Evolutionary conservation across 2,888 invertebrate species (phyloP), one percentile per base, ranked within the genome.

Genomic region (Orgyia antiqua): DNA sequence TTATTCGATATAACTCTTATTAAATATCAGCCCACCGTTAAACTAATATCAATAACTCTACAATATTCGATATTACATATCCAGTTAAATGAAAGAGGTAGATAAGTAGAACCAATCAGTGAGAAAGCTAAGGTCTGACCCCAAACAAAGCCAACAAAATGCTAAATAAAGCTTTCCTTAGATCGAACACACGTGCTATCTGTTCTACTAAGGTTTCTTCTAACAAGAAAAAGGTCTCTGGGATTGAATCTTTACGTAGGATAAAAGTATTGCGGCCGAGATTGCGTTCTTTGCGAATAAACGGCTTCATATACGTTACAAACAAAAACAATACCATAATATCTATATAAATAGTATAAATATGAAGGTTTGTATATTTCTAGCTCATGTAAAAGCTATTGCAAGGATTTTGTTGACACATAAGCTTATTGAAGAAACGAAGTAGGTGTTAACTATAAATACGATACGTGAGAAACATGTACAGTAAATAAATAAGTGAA

Each of bases 51-150:
- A n/a, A n/a, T n/a, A n/a, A n/a, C n/a, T n/a, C n/a, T n/a, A n/a
- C n/a, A n/a, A n/a, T n/a, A n/a, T n/a, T n/a, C n/a, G n/a, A n/a
- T 15, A 42, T 35, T 33, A 33, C 31, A 35, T 41, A 19, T 33
- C 28, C 33, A 42, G 45, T 45, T 32, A 49, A 47, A 47, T 42
- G 45, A 56, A 56, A 59, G 39, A 40, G 51, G 54, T 52, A 45
- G 45, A 45, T 23, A 36, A 53, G 57, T 53, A 45, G 52, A 60
- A 59, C 61, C 65, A 74, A 77, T 77, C 70, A 74, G 57, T 50
- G 56, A 67, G 58, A 76, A 71, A 72, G 73, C 65, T 56, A 46
- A 58, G 58, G 58, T 57, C 58, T 60, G 56, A 61, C 66, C 65
- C 4, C 52, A 54, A 56, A 58, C 57, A 57, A 51, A 47, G 49